Percentiles rank a stretch among this genome's conserved stretches.
These are phyloP conservation scores for Hydrochoerus hydrochaeris DNA, from an alignment of 2,113 vertebrate species.

Conservation along the genomic window DNA sequence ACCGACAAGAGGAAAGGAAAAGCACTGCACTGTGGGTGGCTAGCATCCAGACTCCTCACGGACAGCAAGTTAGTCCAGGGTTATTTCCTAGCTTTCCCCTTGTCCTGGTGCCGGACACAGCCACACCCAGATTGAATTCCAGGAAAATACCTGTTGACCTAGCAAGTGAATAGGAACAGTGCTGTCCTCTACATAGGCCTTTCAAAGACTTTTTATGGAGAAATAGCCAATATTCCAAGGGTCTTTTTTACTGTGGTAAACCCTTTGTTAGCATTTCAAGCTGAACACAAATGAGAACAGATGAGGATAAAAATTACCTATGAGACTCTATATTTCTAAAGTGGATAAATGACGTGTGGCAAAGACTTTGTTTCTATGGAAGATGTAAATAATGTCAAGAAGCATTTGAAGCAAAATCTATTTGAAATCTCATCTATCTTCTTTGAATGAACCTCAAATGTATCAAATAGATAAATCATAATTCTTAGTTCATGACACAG, in stretches of 20 bases:
- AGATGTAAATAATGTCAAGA: not conserved
- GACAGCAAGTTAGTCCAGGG: not conserved
- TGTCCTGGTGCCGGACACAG: not conserved
- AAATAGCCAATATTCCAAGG: not conserved
- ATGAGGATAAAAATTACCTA: slow-evolving; percentile 7
- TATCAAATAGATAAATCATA: not conserved
- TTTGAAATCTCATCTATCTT: slow-evolving; percentile 42
- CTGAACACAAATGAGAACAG: not conserved
- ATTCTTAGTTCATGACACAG: not conserved
- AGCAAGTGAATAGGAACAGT: not conserved
- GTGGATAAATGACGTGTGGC: not conserved
- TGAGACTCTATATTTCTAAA: not conserved
- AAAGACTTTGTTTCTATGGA: not conserved
- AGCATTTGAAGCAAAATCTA: not conserved
- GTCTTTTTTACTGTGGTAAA: slow-evolving; percentile 18
- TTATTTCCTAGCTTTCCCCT: not conserved
- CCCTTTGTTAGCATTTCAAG: slow-evolving; percentile 5
- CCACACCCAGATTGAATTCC: not conserved
- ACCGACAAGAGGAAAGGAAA: not conserved
- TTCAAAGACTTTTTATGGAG: not conserved
- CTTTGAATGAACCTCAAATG: slow-evolving; percentile 12
- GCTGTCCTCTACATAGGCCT: not conserved
- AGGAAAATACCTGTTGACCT: not conserved
- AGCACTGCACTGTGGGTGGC: not conserved
- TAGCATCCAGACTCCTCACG: not conserved